phyloP scores from a whole-genome alignment of 2,888 invertebrate genomes.

The Ornithoptera priamus region DNA sequence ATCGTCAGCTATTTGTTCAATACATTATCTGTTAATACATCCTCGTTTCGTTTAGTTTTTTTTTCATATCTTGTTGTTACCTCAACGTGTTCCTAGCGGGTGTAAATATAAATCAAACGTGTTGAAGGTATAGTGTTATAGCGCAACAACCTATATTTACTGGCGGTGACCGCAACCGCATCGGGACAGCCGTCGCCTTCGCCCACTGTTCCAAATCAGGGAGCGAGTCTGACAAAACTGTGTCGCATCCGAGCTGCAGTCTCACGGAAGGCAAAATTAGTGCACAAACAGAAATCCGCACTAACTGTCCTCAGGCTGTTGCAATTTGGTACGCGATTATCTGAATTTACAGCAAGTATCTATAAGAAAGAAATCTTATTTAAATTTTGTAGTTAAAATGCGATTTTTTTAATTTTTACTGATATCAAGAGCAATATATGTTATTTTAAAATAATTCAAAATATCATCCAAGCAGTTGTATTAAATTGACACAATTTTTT shows the following conservation, averaged over 20 bases:
- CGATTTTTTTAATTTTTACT: too few relatives aligned
- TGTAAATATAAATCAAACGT: neutral
- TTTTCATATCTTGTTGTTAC: neutral
- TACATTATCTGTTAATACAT: too few relatives aligned
- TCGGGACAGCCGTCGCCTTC: conserved; percentile 41
- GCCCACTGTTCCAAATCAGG: conserved; percentile 50
- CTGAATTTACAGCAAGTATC: neutral
- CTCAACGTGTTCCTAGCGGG: neutral
- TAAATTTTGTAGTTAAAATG: too few relatives aligned
- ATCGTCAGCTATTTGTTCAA: too few relatives aligned
- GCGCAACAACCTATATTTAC: conserved; percentile 23
- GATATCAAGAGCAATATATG: too few relatives aligned
- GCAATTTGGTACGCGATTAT: conserved; percentile 31
- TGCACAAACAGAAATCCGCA: conserved; percentile 46
- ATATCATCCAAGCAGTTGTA: too few relatives aligned
- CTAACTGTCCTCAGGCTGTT: conserved; percentile 19
- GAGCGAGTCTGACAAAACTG: conserved; percentile 52
- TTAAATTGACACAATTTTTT: too few relatives aligned
- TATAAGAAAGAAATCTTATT: neutral
- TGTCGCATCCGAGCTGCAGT: conserved; percentile 42
- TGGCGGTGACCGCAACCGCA: conserved; percentile 37
- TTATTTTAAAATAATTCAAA: too few relatives aligned
- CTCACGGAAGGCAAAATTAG: conserved; percentile 52
- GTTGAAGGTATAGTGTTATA: conserved; percentile 7
- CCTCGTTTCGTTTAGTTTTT: neutral